Evolutionary conservation across 2,888 invertebrate species (phyloP).

Genomic region (Polietes domitor): DNA sequence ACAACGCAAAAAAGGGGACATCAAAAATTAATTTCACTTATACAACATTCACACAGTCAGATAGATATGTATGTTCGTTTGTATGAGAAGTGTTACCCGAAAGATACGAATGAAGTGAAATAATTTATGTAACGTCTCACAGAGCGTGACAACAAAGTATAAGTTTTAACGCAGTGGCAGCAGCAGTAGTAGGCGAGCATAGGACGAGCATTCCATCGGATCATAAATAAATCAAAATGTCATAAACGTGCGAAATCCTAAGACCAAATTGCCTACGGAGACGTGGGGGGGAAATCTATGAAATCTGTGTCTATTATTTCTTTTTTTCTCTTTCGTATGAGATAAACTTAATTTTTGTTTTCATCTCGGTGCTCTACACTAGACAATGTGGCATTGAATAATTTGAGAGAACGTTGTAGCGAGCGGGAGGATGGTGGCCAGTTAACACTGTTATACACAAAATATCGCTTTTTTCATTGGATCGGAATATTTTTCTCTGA

Average conservation of each 20-base stretch:
- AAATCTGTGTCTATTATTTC: conserved; percentile 43
- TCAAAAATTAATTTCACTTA: conserved; percentile 76
- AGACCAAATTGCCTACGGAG: conserved; percentile 32
- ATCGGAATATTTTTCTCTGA: no score
- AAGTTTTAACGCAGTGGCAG: conserved; percentile 1
- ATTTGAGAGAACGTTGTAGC: no score
- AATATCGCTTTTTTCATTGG: no score
- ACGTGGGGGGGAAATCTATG: conserved; percentile 34
- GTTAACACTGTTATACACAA: no score
- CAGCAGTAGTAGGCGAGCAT: neutral
- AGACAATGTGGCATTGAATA: no score
- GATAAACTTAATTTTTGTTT: neutral
- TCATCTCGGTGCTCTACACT: no score
- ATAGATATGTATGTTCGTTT: neutral
- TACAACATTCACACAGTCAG: conserved; percentile 25
- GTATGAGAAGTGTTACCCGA: neutral
- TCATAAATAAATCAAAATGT: conserved; percentile 80
- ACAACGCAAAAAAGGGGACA: conserved; percentile 55
- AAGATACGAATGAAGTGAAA: conserved; percentile 64
- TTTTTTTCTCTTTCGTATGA: conserved; percentile 4
- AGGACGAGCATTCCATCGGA: conserved; percentile 74
- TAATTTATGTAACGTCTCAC: conserved; percentile 74
- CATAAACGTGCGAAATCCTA: conserved; percentile 73
- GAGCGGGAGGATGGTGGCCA: no score
- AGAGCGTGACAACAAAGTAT: conserved; percentile 41